Conservation (phyloP, 2,888 invertebrate species). For the Drosophila seclusa region DNA sequence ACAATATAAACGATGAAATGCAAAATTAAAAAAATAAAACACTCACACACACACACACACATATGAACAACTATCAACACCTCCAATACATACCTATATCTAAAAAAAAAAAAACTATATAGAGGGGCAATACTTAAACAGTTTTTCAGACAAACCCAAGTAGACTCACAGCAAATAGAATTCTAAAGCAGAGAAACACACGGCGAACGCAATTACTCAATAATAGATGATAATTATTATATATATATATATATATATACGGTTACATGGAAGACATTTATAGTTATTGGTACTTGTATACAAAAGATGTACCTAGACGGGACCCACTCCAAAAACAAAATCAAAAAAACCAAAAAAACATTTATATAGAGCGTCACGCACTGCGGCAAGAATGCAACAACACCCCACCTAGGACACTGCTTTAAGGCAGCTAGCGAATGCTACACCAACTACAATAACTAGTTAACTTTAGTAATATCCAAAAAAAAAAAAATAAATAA, state of each 20-base stretch:
- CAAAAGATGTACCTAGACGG: conserved; percentile 60
- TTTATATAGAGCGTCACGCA: conserved; percentile 56
- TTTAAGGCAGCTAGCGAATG: conserved; percentile 74
- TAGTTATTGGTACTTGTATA: conserved; percentile 54
- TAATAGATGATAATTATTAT: conserved; percentile 33
- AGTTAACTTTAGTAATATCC: conserved; percentile 52
- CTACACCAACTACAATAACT: conserved; percentile 63
- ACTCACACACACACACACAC: background rate
- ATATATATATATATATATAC: background rate
- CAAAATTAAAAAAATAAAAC: background rate
- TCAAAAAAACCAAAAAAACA: background rate
- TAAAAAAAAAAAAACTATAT: conserved; percentile 12
- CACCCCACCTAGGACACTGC: conserved; percentile 79
- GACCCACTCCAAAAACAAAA: conserved; percentile 67
- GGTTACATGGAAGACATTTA: conserved; percentile 19
- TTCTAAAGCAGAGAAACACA: conserved; percentile 10
- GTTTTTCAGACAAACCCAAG: conserved; percentile 5
- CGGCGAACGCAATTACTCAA: conserved; percentile 35
- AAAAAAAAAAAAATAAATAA: background rate
- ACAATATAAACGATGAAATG: conserved; percentile 19
- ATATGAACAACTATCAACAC: conserved; percentile 19
- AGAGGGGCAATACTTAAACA: conserved; percentile 45
- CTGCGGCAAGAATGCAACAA: conserved; percentile 64
- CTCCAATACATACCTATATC: conserved; percentile 8
- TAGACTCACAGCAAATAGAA: conserved; percentile 4